phyloP scores from a whole-genome alignment of 2,888 invertebrate species.

The Pammene aurita region DNA sequence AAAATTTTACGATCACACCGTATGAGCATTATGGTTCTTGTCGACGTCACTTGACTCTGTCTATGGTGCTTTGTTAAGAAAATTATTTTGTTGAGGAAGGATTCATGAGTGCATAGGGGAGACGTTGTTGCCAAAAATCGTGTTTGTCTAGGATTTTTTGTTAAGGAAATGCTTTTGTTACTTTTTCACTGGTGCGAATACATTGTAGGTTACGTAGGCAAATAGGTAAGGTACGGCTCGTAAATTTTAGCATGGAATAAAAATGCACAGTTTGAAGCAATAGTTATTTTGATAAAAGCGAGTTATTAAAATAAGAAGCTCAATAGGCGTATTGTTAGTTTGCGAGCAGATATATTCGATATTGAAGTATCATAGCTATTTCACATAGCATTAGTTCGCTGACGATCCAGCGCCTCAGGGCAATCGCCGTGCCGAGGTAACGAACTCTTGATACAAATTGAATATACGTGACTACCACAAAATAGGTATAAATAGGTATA shows the following conservation, averaged over 20 bases:
- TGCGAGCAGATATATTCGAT: slow-evolving; percentile 10
- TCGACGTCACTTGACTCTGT: slow-evolving; percentile 70
- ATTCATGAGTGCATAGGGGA: slow-evolving; percentile 31
- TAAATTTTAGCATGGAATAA: slow-evolving; percentile 7
- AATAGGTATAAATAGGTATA: slow-evolving; percentile 16
- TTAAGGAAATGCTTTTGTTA: slow-evolving; percentile 18
- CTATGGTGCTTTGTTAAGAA: slow-evolving; percentile 65
- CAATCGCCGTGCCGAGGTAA: slow-evolving; percentile 68
- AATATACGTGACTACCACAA: slow-evolving; percentile 57
- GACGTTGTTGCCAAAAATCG: slow-evolving; percentile 10
- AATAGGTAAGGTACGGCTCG: slow-evolving; percentile 12
- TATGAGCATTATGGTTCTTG: slow-evolving; percentile 74
- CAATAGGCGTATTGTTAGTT: background rate
- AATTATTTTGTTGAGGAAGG: slow-evolving; percentile 49
- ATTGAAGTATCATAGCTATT: slow-evolving; percentile 18
- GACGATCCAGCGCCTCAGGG: slow-evolving; percentile 57
- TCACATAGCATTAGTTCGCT: slow-evolving; percentile 38
- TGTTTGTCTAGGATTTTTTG: slow-evolving; percentile 25
- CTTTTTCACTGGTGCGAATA: slow-evolving; percentile 10
- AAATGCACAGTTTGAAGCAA: slow-evolving; percentile 11
- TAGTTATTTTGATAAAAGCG: too few species aligned
- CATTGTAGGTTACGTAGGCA: slow-evolving; percentile 13
- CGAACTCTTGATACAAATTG: slow-evolving; percentile 74
- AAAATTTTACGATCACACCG: slow-evolving; percentile 78
- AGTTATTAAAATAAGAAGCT: background rate